phyloP scores from a whole-genome alignment of 2,797 vertebrate species.

The Gastrophryne carolinensis region DNA sequence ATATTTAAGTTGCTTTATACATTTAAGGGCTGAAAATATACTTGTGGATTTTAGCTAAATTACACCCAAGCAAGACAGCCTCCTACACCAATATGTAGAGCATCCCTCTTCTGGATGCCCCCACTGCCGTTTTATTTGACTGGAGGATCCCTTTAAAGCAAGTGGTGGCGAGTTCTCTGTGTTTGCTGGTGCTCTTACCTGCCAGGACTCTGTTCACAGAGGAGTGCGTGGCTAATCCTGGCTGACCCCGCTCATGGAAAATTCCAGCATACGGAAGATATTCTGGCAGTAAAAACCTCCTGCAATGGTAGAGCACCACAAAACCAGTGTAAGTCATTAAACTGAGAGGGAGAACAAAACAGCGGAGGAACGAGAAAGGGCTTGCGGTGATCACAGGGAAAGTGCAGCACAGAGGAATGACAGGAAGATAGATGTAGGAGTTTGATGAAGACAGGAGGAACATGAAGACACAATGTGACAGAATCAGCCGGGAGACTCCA shows the following conservation, averaged over 20 bases:
- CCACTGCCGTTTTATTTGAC: no score
- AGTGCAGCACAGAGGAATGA: neutral
- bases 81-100: no score
- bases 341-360: neutral
- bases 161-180: no score
- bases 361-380: neutral
- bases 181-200: constrained; percentile 69
- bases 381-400: neutral
- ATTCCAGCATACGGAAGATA: constrained; percentile 98
- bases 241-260: constrained; percentile 96
- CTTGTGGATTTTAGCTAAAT: no score
- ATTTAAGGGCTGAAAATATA: no score
- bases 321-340: neutral
- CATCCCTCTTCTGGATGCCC: no score
- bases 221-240: constrained; percentile 94
- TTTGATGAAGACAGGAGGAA: neutral
- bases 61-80: no score
- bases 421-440: neutral
- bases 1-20: no score
- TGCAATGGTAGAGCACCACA: constrained; percentile 55
- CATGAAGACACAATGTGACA: neutral
- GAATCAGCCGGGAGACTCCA: neutral
- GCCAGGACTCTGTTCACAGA: constrained; percentile 96
- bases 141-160: no score
- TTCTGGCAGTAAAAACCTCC: constrained; percentile 93